A percentile compares a stretch with the other conserved stretches of the same genome.
Evolutionary conservation across 2,888 invertebrate species (phyloP).

Genomic region (Rhaphigaster nebulosa): DNA sequence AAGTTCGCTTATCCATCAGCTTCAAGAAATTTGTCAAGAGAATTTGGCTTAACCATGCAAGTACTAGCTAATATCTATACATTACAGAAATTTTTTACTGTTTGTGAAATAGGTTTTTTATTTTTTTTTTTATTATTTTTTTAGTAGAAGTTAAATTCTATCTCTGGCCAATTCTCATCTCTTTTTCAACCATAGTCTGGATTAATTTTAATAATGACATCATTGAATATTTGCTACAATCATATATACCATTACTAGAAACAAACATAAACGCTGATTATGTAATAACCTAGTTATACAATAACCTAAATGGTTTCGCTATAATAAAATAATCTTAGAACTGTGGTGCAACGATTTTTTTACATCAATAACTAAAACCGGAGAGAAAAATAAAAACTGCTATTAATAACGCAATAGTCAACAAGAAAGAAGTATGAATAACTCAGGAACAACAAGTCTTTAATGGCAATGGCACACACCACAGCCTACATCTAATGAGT

Average conservation of each 20-base stretch:
- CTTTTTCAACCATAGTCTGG: too few relatives aligned
- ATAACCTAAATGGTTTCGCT: not conserved
- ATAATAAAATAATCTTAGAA: not conserved
- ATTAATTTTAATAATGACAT: too few relatives aligned
- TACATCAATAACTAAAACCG: not conserved
- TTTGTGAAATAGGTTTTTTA: too few relatives aligned
- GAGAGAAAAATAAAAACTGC: not conserved
- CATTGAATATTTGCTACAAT: too few relatives aligned
- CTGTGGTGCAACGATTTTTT: not conserved
- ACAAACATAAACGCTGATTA: not conserved
- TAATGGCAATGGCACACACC: not conserved
- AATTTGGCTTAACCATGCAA: too few relatives aligned
- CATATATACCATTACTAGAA: not conserved
- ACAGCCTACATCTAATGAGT: conserved; percentile 31
- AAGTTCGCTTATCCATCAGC: too few relatives aligned
- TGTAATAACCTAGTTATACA: not conserved
- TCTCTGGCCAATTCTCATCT: too few relatives aligned
- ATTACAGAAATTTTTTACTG: too few relatives aligned
- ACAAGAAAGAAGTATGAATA: not conserved
- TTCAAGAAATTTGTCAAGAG: too few relatives aligned
- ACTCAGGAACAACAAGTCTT: not conserved
- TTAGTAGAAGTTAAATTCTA: too few relatives aligned
- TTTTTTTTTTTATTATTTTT: too few relatives aligned
- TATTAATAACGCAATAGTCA: not conserved
- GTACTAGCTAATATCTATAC: too few relatives aligned